These are phyloP conservation scores for Andrena bicolor DNA, from an alignment of 2,888 invertebrate species.

Conservation along the genomic window DNA sequence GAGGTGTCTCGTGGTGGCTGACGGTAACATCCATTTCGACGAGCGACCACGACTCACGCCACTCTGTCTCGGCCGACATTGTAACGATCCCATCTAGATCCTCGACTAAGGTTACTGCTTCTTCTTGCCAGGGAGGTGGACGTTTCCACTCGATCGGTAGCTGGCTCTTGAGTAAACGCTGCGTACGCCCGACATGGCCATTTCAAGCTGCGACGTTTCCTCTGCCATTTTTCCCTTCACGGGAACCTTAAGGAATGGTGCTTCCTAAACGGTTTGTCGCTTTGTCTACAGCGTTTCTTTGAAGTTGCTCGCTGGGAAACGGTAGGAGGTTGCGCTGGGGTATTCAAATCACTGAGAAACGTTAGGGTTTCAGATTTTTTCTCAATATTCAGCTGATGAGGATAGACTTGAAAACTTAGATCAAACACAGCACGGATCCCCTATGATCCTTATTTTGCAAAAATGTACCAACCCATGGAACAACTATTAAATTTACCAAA, in stretches of 20 bases:
- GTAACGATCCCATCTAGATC: conserved; percentile 70
- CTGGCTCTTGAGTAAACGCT: conserved; percentile 26
- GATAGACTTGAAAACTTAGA: no score
- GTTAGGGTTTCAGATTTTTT: background rate
- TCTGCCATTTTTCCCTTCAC: background rate
- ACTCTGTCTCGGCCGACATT: conserved; percentile 60
- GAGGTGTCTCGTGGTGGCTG: conserved; percentile 76
- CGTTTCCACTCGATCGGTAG: conserved; percentile 47
- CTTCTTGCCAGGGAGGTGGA: conserved; percentile 53
- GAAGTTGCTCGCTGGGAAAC: background rate
- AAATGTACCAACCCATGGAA: no score
- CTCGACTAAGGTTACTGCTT: conserved; percentile 63
- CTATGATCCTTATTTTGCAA: no score
- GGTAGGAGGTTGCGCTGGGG: no score
- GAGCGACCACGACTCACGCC: conserved; percentile 73
- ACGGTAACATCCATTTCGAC: conserved; percentile 77
- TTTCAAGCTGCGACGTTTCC: conserved; percentile 11
- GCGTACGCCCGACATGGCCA: conserved; percentile 9
- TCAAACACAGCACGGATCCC: no score
- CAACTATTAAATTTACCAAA: no score
- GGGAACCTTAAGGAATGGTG: background rate
- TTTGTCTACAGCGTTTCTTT: background rate
- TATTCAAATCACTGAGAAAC: background rate
- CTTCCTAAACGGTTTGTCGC: conserved; percentile 1
- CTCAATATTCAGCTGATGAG: background rate